Evolutionary conservation across 2,888 invertebrate species (phyloP).

Genomic region (Orgyia antiqua): DNA sequence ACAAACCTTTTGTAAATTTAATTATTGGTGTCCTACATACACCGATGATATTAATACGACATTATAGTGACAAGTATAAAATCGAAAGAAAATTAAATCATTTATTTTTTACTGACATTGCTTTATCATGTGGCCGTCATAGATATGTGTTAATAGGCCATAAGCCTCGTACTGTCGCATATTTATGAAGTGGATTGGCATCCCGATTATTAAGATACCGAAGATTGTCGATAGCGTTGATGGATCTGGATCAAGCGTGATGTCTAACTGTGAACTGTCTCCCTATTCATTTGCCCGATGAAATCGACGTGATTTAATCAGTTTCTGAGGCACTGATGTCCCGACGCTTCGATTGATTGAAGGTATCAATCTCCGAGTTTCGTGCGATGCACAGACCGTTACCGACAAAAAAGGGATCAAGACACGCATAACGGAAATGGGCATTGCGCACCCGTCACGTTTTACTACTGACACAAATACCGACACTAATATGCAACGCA

Average conservation of each 20-base stretch:
- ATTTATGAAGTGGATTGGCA: conserved; percentile 18
- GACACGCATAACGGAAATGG: conserved; percentile 71
- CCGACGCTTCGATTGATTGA: conserved; percentile 65
- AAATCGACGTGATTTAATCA: conserved; percentile 75
- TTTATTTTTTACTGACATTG: too few relatives aligned
- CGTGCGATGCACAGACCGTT: conserved; percentile 69
- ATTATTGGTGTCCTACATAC: too few relatives aligned
- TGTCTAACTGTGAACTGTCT: conserved; percentile 55
- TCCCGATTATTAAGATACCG: conserved; percentile 35
- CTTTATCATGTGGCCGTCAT: too few relatives aligned
- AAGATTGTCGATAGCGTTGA: conserved; percentile 40
- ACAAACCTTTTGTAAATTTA: too few relatives aligned
- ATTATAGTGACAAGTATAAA: too few relatives aligned
- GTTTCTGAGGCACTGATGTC: conserved; percentile 58
- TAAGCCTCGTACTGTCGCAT: conserved; percentile 14
- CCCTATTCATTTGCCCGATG: conserved; percentile 60
- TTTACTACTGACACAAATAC: conserved; percentile 63
- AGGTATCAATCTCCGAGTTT: conserved; percentile 71
- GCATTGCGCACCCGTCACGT: conserved; percentile 64
- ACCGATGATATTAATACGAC: too few relatives aligned
- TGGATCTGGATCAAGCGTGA: conserved; percentile 60
- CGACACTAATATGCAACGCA: conserved; percentile 57
- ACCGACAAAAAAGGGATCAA: conserved; percentile 72
- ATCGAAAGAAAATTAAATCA: too few relatives aligned
- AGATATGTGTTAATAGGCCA: not conserved